phyloP scores from a whole-genome alignment of 2,888 invertebrate genomes.

The Ornithoptera alexandrae region DNA sequence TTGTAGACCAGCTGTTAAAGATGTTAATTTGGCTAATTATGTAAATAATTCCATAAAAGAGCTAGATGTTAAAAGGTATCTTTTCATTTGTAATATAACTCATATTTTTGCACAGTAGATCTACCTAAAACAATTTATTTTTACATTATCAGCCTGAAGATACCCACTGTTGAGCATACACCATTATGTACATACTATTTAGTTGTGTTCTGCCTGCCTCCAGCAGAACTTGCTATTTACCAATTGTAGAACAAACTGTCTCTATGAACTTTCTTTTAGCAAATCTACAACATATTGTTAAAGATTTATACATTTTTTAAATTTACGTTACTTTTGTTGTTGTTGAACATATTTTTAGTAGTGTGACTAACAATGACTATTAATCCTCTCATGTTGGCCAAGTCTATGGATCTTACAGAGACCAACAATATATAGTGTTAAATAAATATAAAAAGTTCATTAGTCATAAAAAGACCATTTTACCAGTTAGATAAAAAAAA shows the following conservation, averaged over 20 bases:
- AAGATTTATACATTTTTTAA: too few species aligned
- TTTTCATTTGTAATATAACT: neutral
- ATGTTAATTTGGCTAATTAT: conserved; percentile 89
- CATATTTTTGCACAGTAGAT: neutral
- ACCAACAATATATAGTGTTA: too few species aligned
- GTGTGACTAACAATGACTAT: too few species aligned
- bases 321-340: too few species aligned
- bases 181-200: neutral
- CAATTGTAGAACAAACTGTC: too few species aligned
- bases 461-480: neutral
- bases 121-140: neutral
- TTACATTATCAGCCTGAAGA: neutral
- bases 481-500: neutral
- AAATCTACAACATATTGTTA: too few species aligned
- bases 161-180: too few species aligned
- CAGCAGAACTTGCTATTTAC: too few species aligned
- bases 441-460: neutral
- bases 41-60: conserved; percentile 93
- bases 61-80: conserved; percentile 89
- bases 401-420: too few species aligned
- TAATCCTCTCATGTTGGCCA: too few species aligned
- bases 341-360: too few species aligned
- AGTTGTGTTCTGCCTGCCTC: neutral
- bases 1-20: conserved; percentile 88
- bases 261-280: too few species aligned